Percentiles rank a stretch among this genome's conserved stretches.
Evolutionary conservation across 1,140 invertebrate species (phyloP).

Genomic region (Drosophila orena): DNA sequence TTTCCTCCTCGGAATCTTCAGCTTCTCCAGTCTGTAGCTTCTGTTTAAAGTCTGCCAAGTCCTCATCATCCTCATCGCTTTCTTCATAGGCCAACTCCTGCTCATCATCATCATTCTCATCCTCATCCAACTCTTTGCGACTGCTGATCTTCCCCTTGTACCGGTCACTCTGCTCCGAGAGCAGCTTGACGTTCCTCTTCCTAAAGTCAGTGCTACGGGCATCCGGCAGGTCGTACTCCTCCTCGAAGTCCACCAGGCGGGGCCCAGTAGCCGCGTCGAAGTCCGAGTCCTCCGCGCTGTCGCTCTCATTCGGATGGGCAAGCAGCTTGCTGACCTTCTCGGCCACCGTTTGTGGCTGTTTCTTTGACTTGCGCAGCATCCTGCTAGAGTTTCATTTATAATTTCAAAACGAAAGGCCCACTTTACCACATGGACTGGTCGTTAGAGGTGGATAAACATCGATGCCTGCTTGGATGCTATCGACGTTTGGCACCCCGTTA

Average conservation of each 20-base stretch:
- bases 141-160: slow-evolving; percentile 90
- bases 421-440: slow-evolving; percentile 19
- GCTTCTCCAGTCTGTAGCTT: slow-evolving; percentile 44
- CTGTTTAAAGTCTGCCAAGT: slow-evolving; percentile 38
- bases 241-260: slow-evolving; percentile 84
- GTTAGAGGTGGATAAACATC: too few species aligned
- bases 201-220: slow-evolving; percentile 87
- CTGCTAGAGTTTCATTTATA: slow-evolving; percentile 28
- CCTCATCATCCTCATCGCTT: slow-evolving; percentile 59
- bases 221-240: slow-evolving; percentile 87
- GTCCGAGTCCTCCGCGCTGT: slow-evolving; percentile 59
- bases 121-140: slow-evolving; percentile 85
- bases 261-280: slow-evolving; percentile 63
- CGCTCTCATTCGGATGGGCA: slow-evolving; percentile 68
- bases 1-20: slow-evolving; percentile 14
- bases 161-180: slow-evolving; percentile 89
- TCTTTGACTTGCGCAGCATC: slow-evolving; percentile 71
- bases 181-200: slow-evolving; percentile 88
- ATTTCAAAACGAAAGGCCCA: neutral
- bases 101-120: slow-evolving; percentile 41
- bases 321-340: slow-evolving; percentile 70
- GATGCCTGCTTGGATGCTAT: too few species aligned
- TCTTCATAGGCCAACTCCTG: slow-evolving; percentile 67
- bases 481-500: too few species aligned
- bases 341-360: slow-evolving; percentile 63